Evolutionary conservation across 2,888 invertebrate genomes (phyloP).

Genomic region (Meliscaeva auricollis): DNA sequence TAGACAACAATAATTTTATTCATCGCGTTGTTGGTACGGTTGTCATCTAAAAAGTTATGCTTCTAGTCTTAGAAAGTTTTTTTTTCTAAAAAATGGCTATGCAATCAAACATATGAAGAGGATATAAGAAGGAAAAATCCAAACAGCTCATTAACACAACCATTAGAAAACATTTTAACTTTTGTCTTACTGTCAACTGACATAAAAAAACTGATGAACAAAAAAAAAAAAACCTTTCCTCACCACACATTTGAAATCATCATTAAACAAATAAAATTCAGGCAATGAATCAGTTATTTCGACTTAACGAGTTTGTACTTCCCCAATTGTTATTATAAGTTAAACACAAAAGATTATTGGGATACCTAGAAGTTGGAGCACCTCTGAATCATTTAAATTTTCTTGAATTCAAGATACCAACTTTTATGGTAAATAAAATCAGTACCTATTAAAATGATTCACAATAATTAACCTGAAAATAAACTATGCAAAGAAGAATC

Average conservation of each 20-base stretch:
- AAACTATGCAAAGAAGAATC: background rate
- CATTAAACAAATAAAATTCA: background rate
- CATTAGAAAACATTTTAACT: no score
- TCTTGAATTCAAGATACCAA: background rate
- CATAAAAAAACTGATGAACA: no score
- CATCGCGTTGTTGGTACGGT: no score
- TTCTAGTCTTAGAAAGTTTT: no score
- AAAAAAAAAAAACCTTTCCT: no score
- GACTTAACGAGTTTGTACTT: background rate
- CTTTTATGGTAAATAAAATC: background rate
- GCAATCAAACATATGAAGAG: no score
- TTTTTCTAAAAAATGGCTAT: no score
- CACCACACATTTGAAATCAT: background rate
- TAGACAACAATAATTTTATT: no score
- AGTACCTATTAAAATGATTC: constrained; percentile 23
- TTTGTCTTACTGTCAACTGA: no score
- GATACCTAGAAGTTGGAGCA: constrained; percentile 2
- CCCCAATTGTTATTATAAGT: background rate
- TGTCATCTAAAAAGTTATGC: no score
- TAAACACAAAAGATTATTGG: constrained; percentile 22
- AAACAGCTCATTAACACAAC: no score
- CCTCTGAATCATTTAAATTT: constrained; percentile 29
- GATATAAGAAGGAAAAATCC: no score
- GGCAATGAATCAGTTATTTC: background rate
- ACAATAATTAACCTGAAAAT: constrained; percentile 4